Conservation (phyloP, 2,797 vertebrate species). For the Buphagus erythrorhynchus region DNA sequence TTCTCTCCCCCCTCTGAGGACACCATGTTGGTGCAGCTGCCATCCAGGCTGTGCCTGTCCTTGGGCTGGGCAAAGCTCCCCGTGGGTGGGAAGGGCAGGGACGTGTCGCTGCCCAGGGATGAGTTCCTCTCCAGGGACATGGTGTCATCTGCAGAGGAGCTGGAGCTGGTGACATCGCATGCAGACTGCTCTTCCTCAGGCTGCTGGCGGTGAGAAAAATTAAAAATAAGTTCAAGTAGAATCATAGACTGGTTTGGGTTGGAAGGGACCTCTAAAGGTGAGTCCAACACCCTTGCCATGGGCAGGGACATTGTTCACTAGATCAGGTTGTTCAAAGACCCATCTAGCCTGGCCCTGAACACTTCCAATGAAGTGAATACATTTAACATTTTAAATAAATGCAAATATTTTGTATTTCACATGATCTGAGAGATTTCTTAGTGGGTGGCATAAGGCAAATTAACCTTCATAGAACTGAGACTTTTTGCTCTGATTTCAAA, state of each 20-base stretch:
- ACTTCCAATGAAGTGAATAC: neutral
- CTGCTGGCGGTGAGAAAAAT: slow-evolving; percentile 10
- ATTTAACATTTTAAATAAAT: neutral
- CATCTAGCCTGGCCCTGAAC: neutral
- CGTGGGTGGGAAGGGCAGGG: slow-evolving; percentile 71
- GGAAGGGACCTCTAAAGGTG: neutral
- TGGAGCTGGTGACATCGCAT: slow-evolving; percentile 73
- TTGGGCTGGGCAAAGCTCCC: slow-evolving; percentile 47
- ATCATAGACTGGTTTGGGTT: neutral
- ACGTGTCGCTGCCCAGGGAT: slow-evolving; percentile 78
- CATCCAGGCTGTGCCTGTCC: slow-evolving; percentile 69
- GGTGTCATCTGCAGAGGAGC: slow-evolving; percentile 90
- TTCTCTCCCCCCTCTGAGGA: slow-evolving; percentile 76
- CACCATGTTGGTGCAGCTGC: slow-evolving; percentile 63
- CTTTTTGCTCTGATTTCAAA: neutral
- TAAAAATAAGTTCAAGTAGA: neutral
- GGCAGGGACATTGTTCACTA: neutral
- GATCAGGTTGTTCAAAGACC: neutral
- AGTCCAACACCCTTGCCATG: neutral
- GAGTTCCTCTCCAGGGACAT: slow-evolving; percentile 79
- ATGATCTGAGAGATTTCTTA: neutral
- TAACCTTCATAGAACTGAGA: neutral
- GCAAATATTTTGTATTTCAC: neutral
- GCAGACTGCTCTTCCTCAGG: slow-evolving; percentile 75
- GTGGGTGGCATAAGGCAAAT: neutral